phyloP scores from a whole-genome alignment of 2,888 invertebrate species.

The Conomelus anceps region DNA sequence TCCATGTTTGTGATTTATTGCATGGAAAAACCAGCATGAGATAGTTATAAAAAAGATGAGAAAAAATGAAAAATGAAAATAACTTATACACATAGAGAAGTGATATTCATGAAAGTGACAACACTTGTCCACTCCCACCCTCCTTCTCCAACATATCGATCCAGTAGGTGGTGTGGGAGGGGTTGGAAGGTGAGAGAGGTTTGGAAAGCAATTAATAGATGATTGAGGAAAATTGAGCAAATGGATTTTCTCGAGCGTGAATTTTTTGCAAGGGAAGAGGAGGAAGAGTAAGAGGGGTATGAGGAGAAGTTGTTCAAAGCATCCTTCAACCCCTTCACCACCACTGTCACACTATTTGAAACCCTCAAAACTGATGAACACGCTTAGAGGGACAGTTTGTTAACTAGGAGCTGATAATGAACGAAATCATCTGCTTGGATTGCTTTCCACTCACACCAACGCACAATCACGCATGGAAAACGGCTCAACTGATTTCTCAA shows the following conservation, averaged over 20 bases:
- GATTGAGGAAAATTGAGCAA: not conserved
- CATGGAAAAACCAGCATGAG: not conserved
- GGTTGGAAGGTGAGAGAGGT: not conserved
- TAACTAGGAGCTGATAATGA: not conserved
- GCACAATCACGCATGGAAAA: not conserved
- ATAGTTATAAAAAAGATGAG: not conserved
- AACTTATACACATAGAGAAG: not conserved
- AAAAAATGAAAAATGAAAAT: not conserved
- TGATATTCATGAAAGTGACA: not conserved
- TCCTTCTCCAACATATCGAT: not conserved
- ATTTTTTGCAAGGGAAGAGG: not conserved
- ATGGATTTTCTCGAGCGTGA: not conserved
- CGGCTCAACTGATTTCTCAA: not conserved
- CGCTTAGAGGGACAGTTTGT: not conserved
- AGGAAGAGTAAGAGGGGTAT: not conserved
- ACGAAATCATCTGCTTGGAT: not conserved
- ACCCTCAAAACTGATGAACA: not conserved
- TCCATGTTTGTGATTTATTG: not conserved
- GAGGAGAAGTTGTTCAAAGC: not conserved
- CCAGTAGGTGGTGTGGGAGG: not conserved
- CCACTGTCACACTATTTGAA: not conserved
- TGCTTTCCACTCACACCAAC: too few species aligned
- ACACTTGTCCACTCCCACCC: not conserved
- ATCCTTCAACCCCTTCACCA: not conserved
- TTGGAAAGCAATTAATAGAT: not conserved